Conservation (phyloP, 37 sponge, comb jelly and placozoan genomes). For the Beroe forskalii region DNA sequence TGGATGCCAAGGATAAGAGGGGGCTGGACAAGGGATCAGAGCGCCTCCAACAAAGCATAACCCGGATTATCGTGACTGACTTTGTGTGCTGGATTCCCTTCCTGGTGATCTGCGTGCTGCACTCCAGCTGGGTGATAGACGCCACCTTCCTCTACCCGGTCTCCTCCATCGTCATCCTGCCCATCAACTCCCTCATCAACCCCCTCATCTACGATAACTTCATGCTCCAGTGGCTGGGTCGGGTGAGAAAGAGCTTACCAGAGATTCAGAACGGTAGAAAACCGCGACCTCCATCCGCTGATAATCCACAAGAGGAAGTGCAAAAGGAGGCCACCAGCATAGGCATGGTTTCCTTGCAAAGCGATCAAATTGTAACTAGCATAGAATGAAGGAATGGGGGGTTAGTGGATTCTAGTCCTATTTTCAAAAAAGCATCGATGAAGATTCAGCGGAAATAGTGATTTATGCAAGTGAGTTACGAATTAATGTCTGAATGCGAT, state of each 20-base stretch:
- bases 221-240: neutral
- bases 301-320: too few relatives aligned
- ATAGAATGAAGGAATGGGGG: too few relatives aligned
- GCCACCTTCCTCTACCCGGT: neutral
- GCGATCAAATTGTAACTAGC: too few relatives aligned
- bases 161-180: neutral
- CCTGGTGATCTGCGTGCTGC: neutral
- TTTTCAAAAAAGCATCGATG: too few relatives aligned
- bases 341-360: too few relatives aligned
- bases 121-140: neutral
- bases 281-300: too few relatives aligned
- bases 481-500: too few relatives aligned
- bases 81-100: neutral
- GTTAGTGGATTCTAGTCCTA: too few relatives aligned
- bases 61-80: neutral
- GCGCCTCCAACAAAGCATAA: neutral
- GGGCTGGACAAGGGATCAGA: neutral
- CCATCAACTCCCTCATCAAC: neutral
- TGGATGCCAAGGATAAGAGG: neutral
- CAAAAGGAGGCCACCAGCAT: too few relatives aligned
- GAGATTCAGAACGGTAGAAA: too few relatives aligned
- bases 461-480: too few relatives aligned
- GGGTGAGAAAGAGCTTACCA: neutral
- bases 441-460: too few relatives aligned
- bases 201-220: neutral